Evolutionary conservation across 2,113 vertebrate species (phyloP).

Genomic region (Fulmarus glacialis): DNA sequence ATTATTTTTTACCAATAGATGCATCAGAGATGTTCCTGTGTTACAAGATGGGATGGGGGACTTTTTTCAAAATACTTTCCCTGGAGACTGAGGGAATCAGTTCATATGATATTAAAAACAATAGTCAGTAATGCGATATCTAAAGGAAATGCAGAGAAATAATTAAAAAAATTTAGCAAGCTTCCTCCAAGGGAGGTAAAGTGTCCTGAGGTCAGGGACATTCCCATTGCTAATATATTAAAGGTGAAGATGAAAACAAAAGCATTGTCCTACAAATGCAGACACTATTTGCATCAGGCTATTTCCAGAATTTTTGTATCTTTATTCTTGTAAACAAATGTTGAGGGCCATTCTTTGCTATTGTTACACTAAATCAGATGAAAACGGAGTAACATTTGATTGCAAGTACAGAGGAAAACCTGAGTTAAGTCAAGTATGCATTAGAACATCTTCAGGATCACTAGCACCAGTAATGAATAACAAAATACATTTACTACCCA

Average conservation of each 20-base stretch:
- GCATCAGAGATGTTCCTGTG: not conserved
- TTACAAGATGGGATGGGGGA: not conserved
- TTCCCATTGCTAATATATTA: not conserved
- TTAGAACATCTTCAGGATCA: slow-evolving; percentile 45
- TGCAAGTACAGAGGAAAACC: slow-evolving; percentile 29
- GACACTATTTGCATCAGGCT: not conserved
- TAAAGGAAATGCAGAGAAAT: not conserved
- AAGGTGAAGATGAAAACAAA: not conserved
- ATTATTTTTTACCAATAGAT: not conserved
- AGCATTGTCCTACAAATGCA: not conserved
- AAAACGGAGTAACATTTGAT: not conserved
- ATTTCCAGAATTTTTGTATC: not conserved
- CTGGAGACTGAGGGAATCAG: not conserved
- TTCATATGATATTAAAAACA: not conserved
- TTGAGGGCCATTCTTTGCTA: slow-evolving; percentile 1
- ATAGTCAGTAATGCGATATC: not conserved
- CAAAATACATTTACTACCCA: slow-evolving; percentile 37
- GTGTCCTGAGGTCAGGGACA: not conserved
- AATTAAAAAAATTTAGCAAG: not conserved
- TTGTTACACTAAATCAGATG: not conserved
- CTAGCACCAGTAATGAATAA: slow-evolving; percentile 33
- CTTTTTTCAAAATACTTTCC: not conserved
- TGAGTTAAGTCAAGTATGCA: slow-evolving; percentile 15
- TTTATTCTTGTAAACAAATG: not conserved
- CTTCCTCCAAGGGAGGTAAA: not conserved